phyloP scores from a whole-genome alignment of 2,797 vertebrate genomes.

The Phataginus tetradactyla region DNA sequence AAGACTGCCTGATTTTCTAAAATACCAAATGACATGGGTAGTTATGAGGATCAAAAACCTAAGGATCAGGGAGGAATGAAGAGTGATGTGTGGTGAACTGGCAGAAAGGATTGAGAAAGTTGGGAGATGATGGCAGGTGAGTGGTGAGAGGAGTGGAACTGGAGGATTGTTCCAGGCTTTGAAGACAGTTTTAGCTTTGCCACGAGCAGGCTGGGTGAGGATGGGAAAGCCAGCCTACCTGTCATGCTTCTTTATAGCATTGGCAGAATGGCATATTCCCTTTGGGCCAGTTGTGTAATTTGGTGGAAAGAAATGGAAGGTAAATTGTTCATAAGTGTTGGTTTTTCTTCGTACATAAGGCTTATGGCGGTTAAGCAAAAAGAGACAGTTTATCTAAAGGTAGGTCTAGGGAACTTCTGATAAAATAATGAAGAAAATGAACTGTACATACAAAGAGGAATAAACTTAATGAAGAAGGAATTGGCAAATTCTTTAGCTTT shows the following conservation, averaged over 20 bases:
- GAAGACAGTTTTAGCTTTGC: neutral
- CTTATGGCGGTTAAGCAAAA: neutral
- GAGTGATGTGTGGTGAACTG: neutral
- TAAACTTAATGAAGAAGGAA: neutral
- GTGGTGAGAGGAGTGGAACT: fast-evolving
- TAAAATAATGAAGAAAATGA: constrained; percentile 36
- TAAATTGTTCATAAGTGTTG: constrained; percentile 31
- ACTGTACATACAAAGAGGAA: neutral
- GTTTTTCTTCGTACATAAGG: neutral
- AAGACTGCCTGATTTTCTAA: neutral
- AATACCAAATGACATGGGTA: neutral
- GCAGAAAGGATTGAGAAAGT: neutral
- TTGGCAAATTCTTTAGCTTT: constrained; percentile 49
- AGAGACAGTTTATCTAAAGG: neutral
- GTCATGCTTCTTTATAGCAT: neutral
- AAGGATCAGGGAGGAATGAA: neutral
- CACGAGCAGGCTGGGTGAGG: neutral
- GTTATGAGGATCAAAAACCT: neutral
- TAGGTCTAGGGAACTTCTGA: neutral
- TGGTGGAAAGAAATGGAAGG: neutral
- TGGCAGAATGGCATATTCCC: neutral
- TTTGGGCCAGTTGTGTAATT: neutral
- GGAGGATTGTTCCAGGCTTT: neutral
- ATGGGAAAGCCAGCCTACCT: neutral
- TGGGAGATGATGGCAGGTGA: neutral